A percentile compares a stretch with the other conserved stretches of the same genome.
Conservation (phyloP, 2,797 vertebrate genomes). For the Bryconaethiops microstoma region DNA sequence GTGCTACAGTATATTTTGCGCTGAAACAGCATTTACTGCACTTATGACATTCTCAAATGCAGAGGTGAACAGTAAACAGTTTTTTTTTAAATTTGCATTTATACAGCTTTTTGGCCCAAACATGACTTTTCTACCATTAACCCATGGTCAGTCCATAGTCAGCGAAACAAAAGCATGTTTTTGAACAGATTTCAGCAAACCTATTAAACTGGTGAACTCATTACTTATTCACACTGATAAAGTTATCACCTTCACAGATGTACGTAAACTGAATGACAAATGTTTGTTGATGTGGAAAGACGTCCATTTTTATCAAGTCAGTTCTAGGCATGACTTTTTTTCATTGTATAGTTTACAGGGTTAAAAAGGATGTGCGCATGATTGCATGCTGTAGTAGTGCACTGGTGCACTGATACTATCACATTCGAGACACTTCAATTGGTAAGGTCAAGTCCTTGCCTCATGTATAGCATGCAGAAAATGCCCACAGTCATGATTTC, state of each 20-base stretch:
- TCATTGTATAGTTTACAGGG: not conserved
- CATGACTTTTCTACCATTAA: not conserved
- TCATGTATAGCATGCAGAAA: constrained; percentile 25
- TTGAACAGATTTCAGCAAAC: not conserved
- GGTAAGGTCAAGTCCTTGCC: not conserved
- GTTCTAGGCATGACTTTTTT: not conserved
- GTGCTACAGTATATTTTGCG: no score
- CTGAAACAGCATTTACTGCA: no score
- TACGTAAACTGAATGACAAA: not conserved
- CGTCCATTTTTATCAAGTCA: not conserved
- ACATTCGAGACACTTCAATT: not conserved
- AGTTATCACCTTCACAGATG: not conserved
- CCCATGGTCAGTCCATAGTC: not conserved
- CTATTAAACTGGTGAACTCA: not conserved
- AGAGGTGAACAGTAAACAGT: no score
- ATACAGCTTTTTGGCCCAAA: not conserved
- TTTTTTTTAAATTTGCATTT: no score
- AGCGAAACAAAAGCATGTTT: not conserved
- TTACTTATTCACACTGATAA: not conserved
- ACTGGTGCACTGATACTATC: not conserved
- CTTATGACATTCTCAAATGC: no score
- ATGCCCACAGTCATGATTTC: constrained; percentile 33
- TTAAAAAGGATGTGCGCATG: not conserved
- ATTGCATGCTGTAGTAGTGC: not conserved
- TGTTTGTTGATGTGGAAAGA: not conserved